Base-by-base conservation (phyloP, 1,140 invertebrate species). In the Tetranychus urticae region DNA sequence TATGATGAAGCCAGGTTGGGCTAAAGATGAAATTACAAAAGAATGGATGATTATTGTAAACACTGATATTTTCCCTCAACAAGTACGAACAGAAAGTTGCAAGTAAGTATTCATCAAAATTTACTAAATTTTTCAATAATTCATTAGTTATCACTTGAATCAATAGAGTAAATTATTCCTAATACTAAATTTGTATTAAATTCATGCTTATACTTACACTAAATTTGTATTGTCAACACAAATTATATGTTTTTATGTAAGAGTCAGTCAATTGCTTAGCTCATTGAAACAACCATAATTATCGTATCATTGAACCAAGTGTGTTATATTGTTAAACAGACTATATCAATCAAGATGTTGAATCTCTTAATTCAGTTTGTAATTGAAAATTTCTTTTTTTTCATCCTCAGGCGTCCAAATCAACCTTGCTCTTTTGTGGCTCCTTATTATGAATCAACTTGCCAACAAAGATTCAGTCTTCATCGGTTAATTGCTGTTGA, bases 31-130 rank as follows among this genome's bases (percentile, higher is more conserved):
- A 46, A 66, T 71, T 60, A 69, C 68, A 42, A 70, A 70, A 5
- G 70, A 73, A 61, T 75, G 74, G 74, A 69, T 74, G 56, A 67
- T 73, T 12, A 68, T 75, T 46, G 66, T 75, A n/a, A 75, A 75
- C 63, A 73, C 71, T 1, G 68, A 71, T 34, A 63, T 69, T 34
- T 75, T 68, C 64, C 71, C 72, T 13, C 73, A 75, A 64, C 70
- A 67, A 59, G 69, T 75, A 14, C 67, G 73, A 36, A 68, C 72
- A 31, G 74, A 75, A 61, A 70, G 68, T 23, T 75, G 74, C 70
- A 68, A 67, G 73, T 75, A 69, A 69, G 68, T 65, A 31, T 8
- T 23, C 42, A 7, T 62, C 14, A 23, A 42, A 39, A 39, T 46
- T 13, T 13, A 23, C 42, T 12, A n/a, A 23, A 46, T 45, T 56